Percentiles rank a stretch among this genome's conserved stretches.
phyloP scores from a whole-genome alignment of 2,113 vertebrate species.

The Tricholaema leucomelas region DNA sequence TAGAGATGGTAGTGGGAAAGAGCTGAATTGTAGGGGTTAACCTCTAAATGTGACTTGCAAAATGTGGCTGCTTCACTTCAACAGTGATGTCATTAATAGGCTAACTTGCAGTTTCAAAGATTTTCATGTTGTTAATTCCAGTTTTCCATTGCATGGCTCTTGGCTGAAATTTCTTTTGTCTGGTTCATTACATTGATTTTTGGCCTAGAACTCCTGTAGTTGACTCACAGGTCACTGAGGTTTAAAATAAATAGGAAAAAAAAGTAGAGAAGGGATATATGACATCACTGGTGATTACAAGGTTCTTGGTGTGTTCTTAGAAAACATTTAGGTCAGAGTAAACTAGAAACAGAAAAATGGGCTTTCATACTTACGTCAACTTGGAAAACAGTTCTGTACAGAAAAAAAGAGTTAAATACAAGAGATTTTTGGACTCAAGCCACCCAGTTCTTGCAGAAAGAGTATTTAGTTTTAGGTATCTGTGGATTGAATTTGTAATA shows the following conservation, averaged over 20 bases:
- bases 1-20: neutral
- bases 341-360: neutral
- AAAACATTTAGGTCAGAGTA: slow-evolving; percentile 37
- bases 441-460: neutral
- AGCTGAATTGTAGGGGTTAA: neutral
- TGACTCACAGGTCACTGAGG: slow-evolving; percentile 65
- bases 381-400: neutral
- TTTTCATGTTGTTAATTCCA: slow-evolving; percentile 17
- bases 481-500: neutral
- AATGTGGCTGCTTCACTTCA: slow-evolving; percentile 12
- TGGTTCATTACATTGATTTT: slow-evolving; percentile 1
- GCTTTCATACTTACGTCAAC: neutral
- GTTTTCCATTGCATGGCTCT: slow-evolving; percentile 44
- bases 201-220: slow-evolving; percentile 45
- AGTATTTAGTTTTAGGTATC: neutral
- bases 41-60: neutral
- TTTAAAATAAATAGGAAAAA: slow-evolving; percentile 58
- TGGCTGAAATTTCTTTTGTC: slow-evolving; percentile 50
- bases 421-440: neutral
- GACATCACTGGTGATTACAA: slow-evolving; percentile 48
- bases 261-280: slow-evolving; percentile 20
- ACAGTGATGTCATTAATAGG: slow-evolving; percentile 27
- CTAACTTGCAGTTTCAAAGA: slow-evolving; percentile 22
- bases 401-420: neutral
- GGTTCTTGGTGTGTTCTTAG: slow-evolving; percentile 29